Conservation (phyloP, 2,888 invertebrate genomes). For the Abrostola triplasia region DNA sequence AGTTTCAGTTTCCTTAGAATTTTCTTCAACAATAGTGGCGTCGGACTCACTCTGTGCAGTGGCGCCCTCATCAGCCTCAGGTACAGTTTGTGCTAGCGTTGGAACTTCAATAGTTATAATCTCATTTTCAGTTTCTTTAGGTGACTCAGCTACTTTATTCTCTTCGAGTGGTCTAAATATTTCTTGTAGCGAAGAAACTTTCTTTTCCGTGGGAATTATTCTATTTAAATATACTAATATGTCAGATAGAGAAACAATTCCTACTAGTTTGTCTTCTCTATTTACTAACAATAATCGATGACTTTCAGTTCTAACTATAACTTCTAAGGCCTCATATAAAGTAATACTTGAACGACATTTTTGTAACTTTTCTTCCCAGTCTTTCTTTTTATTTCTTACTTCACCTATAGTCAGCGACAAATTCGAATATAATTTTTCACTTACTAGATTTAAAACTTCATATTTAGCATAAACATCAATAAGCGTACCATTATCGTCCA, state of each 20-base stretch:
- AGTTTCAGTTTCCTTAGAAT: constrained; percentile 56
- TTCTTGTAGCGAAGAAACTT: constrained; percentile 84
- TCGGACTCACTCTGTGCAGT: constrained; percentile 53
- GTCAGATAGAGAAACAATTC: constrained; percentile 85
- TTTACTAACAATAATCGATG: constrained; percentile 87
- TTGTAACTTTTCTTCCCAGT: constrained; percentile 97
- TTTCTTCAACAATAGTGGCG: constrained; percentile 44
- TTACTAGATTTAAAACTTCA: constrained; percentile 93
- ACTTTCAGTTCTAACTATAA: constrained; percentile 96
- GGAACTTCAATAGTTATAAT: constrained; percentile 82
- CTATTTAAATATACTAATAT: constrained; percentile 87
- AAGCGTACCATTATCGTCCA: constrained; percentile 79
- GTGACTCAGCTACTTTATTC: constrained; percentile 82
- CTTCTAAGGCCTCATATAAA: constrained; percentile 95
- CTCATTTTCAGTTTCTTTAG: constrained; percentile 82
- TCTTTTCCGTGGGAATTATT: constrained; percentile 84
- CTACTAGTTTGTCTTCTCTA: constrained; percentile 84
- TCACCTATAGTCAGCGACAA: constrained; percentile 95
- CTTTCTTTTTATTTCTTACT: constrained; percentile 95
- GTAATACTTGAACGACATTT: constrained; percentile 96
- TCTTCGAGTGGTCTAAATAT: constrained; percentile 84
- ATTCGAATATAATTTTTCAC: constrained; percentile 97
- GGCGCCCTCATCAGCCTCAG: constrained; percentile 65
- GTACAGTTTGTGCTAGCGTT: constrained; percentile 68
- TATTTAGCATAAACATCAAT: constrained; percentile 85